Conservation (phyloP, 2,888 invertebrate genomes). For the Phaedon cochleariae region DNA sequence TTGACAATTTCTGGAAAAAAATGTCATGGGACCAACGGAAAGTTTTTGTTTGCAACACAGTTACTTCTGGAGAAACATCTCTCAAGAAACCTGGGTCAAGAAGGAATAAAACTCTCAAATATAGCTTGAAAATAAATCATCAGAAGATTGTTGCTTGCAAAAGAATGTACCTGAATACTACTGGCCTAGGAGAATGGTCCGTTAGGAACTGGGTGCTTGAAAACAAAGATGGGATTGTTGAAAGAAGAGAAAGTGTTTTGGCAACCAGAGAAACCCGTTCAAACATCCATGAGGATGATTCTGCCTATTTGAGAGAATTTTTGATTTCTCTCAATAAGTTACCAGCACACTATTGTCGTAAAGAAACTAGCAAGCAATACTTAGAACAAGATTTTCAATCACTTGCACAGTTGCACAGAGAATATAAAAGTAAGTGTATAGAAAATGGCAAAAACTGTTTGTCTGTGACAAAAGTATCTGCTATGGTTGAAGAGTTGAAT, state of each 20-base stretch:
- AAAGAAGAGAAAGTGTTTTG: no score
- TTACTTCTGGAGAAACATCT: slow-evolving; percentile 5
- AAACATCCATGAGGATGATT: background rate
- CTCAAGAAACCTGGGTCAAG: slow-evolving; percentile 2
- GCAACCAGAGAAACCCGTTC: background rate
- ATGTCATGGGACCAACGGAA: slow-evolving; percentile 29
- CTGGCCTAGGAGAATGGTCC: slow-evolving; percentile 20
- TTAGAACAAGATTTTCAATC: slow-evolving; percentile 6
- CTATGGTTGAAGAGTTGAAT: slow-evolving; percentile 17
- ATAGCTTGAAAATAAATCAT: slow-evolving; percentile 14
- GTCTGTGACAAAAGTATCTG: slow-evolving; percentile 20
- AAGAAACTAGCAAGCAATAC: slow-evolving; percentile 1
- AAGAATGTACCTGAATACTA: slow-evolving; percentile 24
- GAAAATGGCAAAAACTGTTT: background rate
- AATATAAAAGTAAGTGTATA: background rate
- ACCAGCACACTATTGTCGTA: slow-evolving; percentile 1
- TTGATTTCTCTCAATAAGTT: slow-evolving; percentile 4
- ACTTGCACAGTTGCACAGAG: slow-evolving; percentile 3
- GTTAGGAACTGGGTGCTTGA: background rate
- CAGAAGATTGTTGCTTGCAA: slow-evolving; percentile 24
- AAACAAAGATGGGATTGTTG: background rate
- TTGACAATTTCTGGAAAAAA: slow-evolving; percentile 22
- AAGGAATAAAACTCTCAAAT: slow-evolving; percentile 8
- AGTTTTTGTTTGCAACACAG: slow-evolving; percentile 25
- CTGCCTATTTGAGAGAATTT: background rate